Conservation (phyloP, 2,113 vertebrate genomes). For the Daphoenositta chrysoptera region DNA sequence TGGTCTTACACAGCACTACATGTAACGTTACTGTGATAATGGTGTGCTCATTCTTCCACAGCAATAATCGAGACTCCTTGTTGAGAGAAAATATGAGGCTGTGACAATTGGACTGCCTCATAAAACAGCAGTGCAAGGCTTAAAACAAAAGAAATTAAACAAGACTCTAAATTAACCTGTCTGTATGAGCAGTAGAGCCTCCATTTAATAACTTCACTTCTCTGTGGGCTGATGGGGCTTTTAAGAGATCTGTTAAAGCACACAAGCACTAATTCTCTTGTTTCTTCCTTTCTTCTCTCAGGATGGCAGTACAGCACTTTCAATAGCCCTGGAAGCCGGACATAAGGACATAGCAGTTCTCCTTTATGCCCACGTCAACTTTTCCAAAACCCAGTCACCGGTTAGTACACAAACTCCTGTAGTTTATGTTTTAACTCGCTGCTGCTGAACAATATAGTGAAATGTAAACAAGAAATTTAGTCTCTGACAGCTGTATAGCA, state of each 20-base stretch:
- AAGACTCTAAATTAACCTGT: slow-evolving; percentile 1
- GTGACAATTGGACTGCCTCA: neutral
- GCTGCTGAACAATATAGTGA: neutral
- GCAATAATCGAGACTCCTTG: neutral
- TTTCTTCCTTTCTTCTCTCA: slow-evolving; percentile 48
- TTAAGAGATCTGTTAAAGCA: neutral
- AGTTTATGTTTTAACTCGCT: neutral
- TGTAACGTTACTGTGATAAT: neutral
- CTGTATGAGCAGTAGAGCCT: neutral
- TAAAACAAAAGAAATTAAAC: slow-evolving; percentile 29
- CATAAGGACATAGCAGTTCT: slow-evolving; percentile 96
- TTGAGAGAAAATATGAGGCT: slow-evolving; percentile 16
- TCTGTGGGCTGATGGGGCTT: neutral
- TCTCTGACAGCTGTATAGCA: neutral
- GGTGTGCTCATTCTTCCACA: neutral
- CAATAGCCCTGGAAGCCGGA: slow-evolving; percentile 95
- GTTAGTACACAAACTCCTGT: slow-evolving; percentile 68
- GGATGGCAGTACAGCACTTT: slow-evolving; percentile 96
- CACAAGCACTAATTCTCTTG: neutral
- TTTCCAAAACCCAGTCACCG: slow-evolving; percentile 92
- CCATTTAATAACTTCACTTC: neutral
- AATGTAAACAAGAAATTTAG: neutral
- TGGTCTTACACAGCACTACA: neutral
- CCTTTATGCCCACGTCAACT: slow-evolving; percentile 95
- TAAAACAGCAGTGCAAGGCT: neutral